Base-by-base conservation (phyloP, 92 coral and sea anemone species). In the Ricordea florida region DNA sequence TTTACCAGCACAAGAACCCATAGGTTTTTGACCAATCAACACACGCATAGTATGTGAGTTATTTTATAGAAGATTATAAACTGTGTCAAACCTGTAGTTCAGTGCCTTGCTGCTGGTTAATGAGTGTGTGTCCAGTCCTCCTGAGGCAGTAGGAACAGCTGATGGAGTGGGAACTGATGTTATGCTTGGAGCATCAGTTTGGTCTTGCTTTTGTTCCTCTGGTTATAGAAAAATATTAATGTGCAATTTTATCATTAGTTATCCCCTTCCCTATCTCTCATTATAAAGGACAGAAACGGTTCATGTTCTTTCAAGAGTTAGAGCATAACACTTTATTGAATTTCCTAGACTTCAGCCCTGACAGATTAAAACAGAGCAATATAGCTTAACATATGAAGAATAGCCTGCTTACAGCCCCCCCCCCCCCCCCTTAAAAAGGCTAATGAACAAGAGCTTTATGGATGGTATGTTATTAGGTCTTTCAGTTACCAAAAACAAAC, bases 1-100 rank as follows among this genome's bases (percentile, higher is more conserved):
- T n/a, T n/a, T n/a, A n/a, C n/a, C n/a, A n/a, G n/a, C n/a, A n/a
- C n/a, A n/a, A n/a, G n/a, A n/a, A n/a, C n/a, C n/a, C n/a, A n/a
- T n/a, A n/a, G n/a, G n/a, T n/a, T n/a, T n/a, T n/a, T n/a, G n/a
- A n/a, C n/a, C n/a, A n/a, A n/a, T n/a, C n/a, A n/a, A n/a, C n/a
- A n/a, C n/a, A n/a, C n/a, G n/a, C n/a, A n/a, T n/a, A n/a, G n/a
- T n/a, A n/a, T n/a, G n/a, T n/a, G n/a, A n/a, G n/a, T n/a, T n/a
- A n/a, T n/a, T n/a, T n/a, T n/a, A n/a, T n/a, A n/a, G n/a, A n/a
- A n/a, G n/a, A n/a, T n/a, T n/a, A n/a, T n/a, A n/a, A n/a, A n/a
- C n/a, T n/a, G n/a, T n/a, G n/a, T n/a, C n/a, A n/a, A n/a, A 91
- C 97, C 97, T 94, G 87, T 85, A 94, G 50, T 69, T 80, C 3